Percentiles rank a stretch among this genome's conserved stretches.
These are phyloP conservation scores for Ichneumoninae sp. DNA, from an alignment of 2,888 invertebrate genomes.

Conservation along the genomic window DNA sequence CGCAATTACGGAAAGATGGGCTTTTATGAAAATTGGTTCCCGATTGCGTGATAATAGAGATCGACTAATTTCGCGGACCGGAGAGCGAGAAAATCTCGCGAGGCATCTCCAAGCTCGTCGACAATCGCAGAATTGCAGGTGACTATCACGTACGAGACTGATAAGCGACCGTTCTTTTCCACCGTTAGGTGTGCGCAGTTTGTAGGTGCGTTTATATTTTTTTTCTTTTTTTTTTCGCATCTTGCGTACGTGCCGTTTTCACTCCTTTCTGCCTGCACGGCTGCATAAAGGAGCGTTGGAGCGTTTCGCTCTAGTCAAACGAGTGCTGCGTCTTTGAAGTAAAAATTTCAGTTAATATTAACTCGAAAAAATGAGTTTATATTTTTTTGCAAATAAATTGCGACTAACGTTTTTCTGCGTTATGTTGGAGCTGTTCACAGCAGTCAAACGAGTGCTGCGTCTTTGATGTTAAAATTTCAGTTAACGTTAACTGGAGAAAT, in stretches of 20 bases:
- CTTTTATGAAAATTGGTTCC: constrained; percentile 12
- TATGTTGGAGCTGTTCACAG: too few relatives aligned
- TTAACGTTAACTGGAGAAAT: too few relatives aligned
- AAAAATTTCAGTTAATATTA: too few relatives aligned
- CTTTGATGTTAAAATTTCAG: too few relatives aligned
- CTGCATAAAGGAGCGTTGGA: too few relatives aligned
- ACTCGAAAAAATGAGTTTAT: too few relatives aligned
- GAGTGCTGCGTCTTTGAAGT: too few relatives aligned
- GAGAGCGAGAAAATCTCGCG: background rate
- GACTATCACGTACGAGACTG: constrained; percentile 50
- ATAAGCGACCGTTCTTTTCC: constrained; percentile 56
- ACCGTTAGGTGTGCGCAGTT: constrained; percentile 1
- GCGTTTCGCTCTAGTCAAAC: too few relatives aligned
- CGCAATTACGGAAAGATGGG: constrained; percentile 18
- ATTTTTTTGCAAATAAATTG: too few relatives aligned
- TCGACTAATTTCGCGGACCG: background rate
- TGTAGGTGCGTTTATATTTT: constrained; percentile 30
- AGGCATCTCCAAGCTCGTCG: constrained; percentile 1
- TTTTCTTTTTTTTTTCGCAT: background rate
- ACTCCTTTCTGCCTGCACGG: background rate
- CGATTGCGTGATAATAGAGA: background rate
- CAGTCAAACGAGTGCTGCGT: too few relatives aligned
- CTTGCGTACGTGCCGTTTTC: background rate
- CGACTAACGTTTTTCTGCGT: too few relatives aligned
- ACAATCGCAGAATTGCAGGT: constrained; percentile 49